Conservation (phyloP, 2,888 invertebrate species). For the Macaria liturata region DNA sequence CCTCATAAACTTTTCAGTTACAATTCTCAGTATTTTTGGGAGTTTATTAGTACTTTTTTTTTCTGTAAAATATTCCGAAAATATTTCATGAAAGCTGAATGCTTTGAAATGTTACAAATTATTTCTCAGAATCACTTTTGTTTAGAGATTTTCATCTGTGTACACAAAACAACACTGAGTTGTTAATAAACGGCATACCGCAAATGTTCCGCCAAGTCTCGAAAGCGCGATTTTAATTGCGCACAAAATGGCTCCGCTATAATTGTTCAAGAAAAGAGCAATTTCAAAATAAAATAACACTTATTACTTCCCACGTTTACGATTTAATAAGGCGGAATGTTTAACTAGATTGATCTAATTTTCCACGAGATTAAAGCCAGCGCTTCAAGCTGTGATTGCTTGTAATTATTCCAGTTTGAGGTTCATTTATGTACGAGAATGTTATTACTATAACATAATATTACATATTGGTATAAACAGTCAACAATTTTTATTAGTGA, state of each 20-base stretch:
- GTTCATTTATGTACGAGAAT: constrained; percentile 1
- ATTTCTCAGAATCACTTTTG: no score
- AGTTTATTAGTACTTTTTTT: no score
- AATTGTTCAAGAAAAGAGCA: constrained; percentile 49
- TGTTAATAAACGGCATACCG: constrained; percentile 15
- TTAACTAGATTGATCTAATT: constrained; percentile 34
- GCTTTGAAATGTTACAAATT: no score
- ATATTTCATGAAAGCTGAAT: no score
- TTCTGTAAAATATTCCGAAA: no score
- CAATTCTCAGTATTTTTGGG: no score
- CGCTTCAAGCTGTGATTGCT: constrained; percentile 33
- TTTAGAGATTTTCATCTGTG: no score
- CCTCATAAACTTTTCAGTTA: no score
- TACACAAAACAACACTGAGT: no score
- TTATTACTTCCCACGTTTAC: constrained; percentile 44
- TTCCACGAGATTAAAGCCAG: constrained; percentile 34
- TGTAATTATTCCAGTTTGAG: constrained; percentile 32
- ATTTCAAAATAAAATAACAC: constrained; percentile 45
- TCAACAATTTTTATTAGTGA: no score
- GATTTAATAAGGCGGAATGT: constrained; percentile 41
- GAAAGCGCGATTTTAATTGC: constrained; percentile 55
- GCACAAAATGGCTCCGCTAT: constrained; percentile 56
- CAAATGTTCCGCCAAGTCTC: constrained; percentile 45
- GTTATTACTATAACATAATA: no score
- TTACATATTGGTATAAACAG: no score